Base-by-base conservation (phyloP, 2,113 vertebrate species). In the Cygnus atratus region DNA sequence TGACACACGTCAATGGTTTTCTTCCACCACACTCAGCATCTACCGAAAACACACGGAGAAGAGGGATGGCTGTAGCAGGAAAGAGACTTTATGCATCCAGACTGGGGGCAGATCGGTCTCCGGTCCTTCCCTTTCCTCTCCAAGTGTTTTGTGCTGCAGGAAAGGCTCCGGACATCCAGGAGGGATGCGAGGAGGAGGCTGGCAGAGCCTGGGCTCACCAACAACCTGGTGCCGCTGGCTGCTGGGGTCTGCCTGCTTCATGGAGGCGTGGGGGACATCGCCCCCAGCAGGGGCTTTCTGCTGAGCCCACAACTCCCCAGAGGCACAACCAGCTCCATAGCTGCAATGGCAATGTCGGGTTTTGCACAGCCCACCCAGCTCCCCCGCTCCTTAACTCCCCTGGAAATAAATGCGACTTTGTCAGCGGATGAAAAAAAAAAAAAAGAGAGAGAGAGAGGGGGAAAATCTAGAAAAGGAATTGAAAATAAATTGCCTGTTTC, bases 401-500 rank as follows among this genome's bases (percentile, higher is more conserved):
- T 50, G 86, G 72, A 89, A 92, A 74, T 66, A 84, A 94, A 48
- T 19, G 73, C 13, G 52, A 62, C 86, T 87, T 68, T 87, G 86
- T 66, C 68, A 80, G 86, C 0, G 3, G 62, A 43, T 39, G 28
- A 63, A 74, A 35, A 17, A 2, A 19, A 4, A 16, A 9, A 10
- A 19, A 4, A 16, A 9, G 8, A 6, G 37, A 46, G 9, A 20
- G 19, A 20, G 44, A 19, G 44, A 4, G 5, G 41, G 10, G 37
- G 50, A 3, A 43, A 79, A 80, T 75, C 67, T 89, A 54, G 81
- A 15, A 39, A 75, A 84, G 63, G 67, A 87, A 92, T 76, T 84
- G 92, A 46, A 87, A 87, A 72, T 72, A 94, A 95, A 94, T 92
- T 94, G 92, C 81, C 77, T 86, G 85, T 83, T 87, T 90, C 83